These are phyloP conservation scores for Diachasmimorpha longicaudata DNA, from an alignment of 1,140 invertebrate species.

Conservation along the genomic window DNA sequence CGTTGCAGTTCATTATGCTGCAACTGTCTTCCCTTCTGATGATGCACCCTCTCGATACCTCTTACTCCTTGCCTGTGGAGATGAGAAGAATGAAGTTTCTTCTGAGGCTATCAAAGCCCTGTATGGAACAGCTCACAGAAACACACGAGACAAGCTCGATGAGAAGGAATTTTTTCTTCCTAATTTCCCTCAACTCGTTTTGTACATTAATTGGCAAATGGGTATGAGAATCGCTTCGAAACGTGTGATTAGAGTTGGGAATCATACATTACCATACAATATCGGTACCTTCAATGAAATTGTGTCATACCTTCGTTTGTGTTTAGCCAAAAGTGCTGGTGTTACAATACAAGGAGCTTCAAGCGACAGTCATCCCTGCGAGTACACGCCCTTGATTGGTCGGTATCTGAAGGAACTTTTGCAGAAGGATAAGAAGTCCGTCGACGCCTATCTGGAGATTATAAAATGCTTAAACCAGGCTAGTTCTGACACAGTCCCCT, in stretches of 20 bases:
- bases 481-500: constrained; percentile 67
- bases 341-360: constrained; percentile 53
- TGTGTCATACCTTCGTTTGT: constrained; percentile 77
- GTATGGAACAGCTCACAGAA: constrained; percentile 67
- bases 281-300: constrained; percentile 67
- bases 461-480: constrained; percentile 69
- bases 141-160: constrained; percentile 50
- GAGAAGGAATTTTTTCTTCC: constrained; percentile 46
- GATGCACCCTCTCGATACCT: constrained; percentile 84
- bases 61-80: constrained; percentile 83
- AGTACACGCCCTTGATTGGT: constrained; percentile 68
- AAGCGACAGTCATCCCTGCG: constrained; percentile 66
- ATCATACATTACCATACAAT: constrained; percentile 65
- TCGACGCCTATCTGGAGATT: constrained; percentile 72
- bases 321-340: constrained; percentile 68
- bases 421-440: constrained; percentile 61
- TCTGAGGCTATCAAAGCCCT: constrained; percentile 75
- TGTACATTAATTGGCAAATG: constrained; percentile 71
- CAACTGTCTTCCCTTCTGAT: constrained; percentile 79
- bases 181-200: constrained; percentile 69
- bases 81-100: constrained; percentile 81
- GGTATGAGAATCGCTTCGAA: constrained; percentile 64
- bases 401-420: constrained; percentile 64
- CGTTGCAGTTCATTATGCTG: constrained; percentile 82
- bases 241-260: constrained; percentile 64